phyloP scores from a whole-genome alignment of 37 sponge, comb jelly and placozoan genomes.

The Beroe forskalii region DNA sequence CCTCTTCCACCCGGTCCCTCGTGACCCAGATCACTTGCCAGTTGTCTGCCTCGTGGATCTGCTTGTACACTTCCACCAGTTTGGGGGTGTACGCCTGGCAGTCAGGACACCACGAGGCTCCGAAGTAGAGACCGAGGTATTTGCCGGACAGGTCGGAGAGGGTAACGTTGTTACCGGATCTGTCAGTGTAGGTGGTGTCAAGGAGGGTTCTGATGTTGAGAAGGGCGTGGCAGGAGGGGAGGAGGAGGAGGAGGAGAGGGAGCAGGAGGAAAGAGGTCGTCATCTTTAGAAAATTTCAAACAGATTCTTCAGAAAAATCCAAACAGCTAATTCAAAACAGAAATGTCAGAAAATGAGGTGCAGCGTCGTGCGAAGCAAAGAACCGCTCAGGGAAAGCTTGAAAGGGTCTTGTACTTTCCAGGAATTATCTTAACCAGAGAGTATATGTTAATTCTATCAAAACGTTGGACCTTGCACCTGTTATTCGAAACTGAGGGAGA shows the following conservation, averaged over 20 bases:
- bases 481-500: too few relatives aligned
- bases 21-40: slow-evolving; percentile 21
- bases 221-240: background rate
- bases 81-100: background rate
- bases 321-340: too few relatives aligned
- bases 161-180: slow-evolving; percentile 3
- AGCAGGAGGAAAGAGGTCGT: background rate
- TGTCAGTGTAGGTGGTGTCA: slow-evolving; percentile 26
- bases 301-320: too few relatives aligned
- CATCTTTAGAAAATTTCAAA: background rate
- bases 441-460: too few relatives aligned
- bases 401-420: too few relatives aligned
- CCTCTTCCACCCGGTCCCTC: background rate
- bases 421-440: too few relatives aligned
- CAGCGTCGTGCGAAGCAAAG: too few relatives aligned
- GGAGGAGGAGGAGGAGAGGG: background rate
- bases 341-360: too few relatives aligned
- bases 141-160: background rate
- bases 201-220: background rate
- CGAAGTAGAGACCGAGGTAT: slow-evolving; percentile 23
- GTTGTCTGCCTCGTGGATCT: slow-evolving; percentile 4
- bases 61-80: background rate
- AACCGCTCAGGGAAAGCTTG: too few relatives aligned
- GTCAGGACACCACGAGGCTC: slow-evolving; percentile 1
- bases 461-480: too few relatives aligned